These are phyloP conservation scores for Arion vulgaris DNA, from an alignment of 1,140 invertebrate species.

Conservation along the genomic window DNA sequence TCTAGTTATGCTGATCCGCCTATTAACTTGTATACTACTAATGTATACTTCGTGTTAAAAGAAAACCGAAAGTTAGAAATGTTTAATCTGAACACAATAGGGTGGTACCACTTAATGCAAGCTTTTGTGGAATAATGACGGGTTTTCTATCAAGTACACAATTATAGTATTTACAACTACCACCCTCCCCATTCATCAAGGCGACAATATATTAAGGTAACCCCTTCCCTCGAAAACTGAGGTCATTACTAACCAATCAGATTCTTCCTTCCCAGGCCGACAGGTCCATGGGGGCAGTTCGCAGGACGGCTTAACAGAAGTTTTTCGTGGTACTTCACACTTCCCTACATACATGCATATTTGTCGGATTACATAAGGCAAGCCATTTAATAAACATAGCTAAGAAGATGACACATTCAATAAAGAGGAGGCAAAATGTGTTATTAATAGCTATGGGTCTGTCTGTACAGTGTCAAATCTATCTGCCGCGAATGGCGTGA, in stretches of 20 bases:
- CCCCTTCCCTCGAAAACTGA: slow-evolving; percentile 28
- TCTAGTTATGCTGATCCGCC: neutral
- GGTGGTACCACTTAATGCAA: neutral
- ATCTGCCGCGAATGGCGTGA: too few relatives aligned
- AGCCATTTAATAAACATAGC: neutral
- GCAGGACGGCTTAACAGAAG: slow-evolving; percentile 5
- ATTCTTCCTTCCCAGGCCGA: neutral
- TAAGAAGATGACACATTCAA: neutral
- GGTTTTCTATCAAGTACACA: slow-evolving; percentile 11
- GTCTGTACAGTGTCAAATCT: too few relatives aligned
- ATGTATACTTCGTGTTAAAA: neutral
- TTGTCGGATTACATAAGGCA: slow-evolving; percentile 25
- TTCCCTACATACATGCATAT: slow-evolving; percentile 10
- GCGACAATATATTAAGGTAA: slow-evolving; percentile 3
- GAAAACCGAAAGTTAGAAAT: neutral
- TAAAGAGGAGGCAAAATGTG: neutral
- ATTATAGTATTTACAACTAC: slow-evolving; percentile 24
- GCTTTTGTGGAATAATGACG: slow-evolving; percentile 21
- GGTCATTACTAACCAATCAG: slow-evolving; percentile 39
- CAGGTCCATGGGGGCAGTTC: neutral
- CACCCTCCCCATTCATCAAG: slow-evolving; percentile 15
- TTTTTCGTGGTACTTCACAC: neutral
- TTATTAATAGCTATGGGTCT: too few relatives aligned
- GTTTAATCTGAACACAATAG: neutral
- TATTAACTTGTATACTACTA: neutral